These are phyloP conservation scores for Colinus virginianus DNA, from an alignment of 2,113 vertebrate species.

Conservation along the genomic window DNA sequence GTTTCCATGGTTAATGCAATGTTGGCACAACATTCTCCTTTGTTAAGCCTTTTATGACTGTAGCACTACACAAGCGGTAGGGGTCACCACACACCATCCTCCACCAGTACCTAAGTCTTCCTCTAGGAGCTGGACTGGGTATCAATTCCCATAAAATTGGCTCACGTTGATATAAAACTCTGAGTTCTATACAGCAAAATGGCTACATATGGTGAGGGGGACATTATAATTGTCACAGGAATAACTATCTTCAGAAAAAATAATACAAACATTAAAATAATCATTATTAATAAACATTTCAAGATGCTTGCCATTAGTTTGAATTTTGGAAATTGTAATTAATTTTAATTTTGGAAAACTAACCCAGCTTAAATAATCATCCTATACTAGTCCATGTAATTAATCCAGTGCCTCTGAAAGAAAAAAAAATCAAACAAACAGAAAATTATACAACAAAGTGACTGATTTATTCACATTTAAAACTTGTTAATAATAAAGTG, in stretches of 20 bases:
- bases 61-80: slow-evolving; percentile 59
- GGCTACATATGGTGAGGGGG: background rate
- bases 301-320: slow-evolving; percentile 59
- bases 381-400: background rate
- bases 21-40: background rate
- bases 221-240: background rate
- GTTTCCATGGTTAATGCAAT: background rate
- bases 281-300: slow-evolving; percentile 66
- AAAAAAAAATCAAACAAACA: background rate
- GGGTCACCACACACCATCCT: slow-evolving; percentile 59
- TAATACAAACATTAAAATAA: slow-evolving; percentile 43
- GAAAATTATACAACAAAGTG: background rate
- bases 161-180: background rate
- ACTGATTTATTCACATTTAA: slow-evolving; percentile 1
- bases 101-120: background rate
- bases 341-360: slow-evolving; percentile 37
- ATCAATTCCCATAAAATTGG: background rate
- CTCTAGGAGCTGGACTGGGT: background rate
- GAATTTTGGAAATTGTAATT: background rate
- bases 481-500: slow-evolving; percentile 4
- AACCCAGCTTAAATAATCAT: slow-evolving; percentile 48
- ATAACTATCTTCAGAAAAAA: slow-evolving; percentile 41
- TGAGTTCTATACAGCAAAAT: slow-evolving; percentile 49
- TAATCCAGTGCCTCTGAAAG: background rate
- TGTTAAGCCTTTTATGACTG: background rate